Conservation (phyloP, 2,888 invertebrate genomes). For the Anoncus sp. region DNA sequence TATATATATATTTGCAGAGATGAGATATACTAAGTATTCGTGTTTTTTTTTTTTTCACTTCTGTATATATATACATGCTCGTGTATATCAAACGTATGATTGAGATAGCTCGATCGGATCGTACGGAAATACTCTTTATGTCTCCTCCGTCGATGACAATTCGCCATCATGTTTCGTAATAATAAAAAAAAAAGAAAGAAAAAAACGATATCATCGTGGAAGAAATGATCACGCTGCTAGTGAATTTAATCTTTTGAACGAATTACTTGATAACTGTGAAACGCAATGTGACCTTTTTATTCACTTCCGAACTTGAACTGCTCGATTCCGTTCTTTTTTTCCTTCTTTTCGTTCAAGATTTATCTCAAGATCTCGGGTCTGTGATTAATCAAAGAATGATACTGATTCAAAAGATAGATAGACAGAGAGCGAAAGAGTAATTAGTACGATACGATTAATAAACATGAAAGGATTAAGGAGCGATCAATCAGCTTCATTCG, state of each 20-base stretch:
- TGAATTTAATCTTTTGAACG: not conserved
- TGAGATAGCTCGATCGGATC: constrained; percentile 16
- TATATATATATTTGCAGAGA: constrained; percentile 53
- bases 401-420: constrained; percentile 13
- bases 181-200: constrained; percentile 4
- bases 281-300: too few species aligned
- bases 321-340: not conserved
- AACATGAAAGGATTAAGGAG: constrained; percentile 58
- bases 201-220: not conserved
- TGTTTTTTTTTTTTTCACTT: constrained; percentile 6
- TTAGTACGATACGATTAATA: constrained; percentile 51
- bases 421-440: constrained; percentile 15
- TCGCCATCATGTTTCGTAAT: constrained; percentile 18
- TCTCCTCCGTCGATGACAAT: constrained; percentile 19
- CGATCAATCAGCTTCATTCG: constrained; percentile 28
- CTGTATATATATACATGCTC: constrained; percentile 33
- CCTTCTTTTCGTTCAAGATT: constrained; percentile 7
- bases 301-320: too few species aligned
- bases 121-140: constrained; percentile 11
- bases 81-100: constrained; percentile 15
- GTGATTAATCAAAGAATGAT: constrained; percentile 28
- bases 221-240: not conserved
- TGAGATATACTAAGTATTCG: constrained; percentile 38
- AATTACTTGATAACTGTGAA: too few species aligned
- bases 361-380: constrained; percentile 33